Conservation (phyloP, 2,113 vertebrate genomes). For the Neopipo cinnamomea region DNA sequence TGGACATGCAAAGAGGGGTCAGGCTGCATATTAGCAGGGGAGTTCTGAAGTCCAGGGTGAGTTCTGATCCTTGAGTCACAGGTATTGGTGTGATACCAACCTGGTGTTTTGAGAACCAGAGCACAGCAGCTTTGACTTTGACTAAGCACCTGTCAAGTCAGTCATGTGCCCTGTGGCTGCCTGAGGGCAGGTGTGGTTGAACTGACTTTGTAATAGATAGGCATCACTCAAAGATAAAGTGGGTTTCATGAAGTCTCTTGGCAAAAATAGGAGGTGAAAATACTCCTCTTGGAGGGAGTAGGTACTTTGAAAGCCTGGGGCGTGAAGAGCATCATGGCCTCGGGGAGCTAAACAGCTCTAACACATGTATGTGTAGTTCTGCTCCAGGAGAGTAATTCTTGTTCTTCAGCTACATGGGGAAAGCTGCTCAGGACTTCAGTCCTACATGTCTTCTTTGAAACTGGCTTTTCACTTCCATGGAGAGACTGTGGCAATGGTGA, state of each 20-base stretch:
- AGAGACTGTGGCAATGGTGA: constrained; percentile 33
- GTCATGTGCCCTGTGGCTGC: background rate
- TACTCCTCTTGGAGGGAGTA: fast-evolving
- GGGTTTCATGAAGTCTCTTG: background rate
- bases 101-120: background rate
- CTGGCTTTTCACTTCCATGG: constrained; percentile 53
- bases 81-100: background rate
- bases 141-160: background rate
- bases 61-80: background rate
- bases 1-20: constrained; percentile 42
- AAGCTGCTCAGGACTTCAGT: constrained; percentile 51
- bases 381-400: background rate
- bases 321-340: background rate
- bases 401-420: constrained; percentile 34
- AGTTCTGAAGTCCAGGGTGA: constrained; percentile 59
- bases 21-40: constrained; percentile 53
- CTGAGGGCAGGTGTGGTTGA: background rate
- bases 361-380: fast-evolving
- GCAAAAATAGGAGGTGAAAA: background rate
- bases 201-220: background rate
- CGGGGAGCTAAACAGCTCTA: background rate
- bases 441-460: constrained; percentile 48
- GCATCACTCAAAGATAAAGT: background rate
- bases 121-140: background rate
- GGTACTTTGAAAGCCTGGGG: background rate